Conservation (phyloP, 1,140 invertebrate species). For the Popillia japonica region DNA sequence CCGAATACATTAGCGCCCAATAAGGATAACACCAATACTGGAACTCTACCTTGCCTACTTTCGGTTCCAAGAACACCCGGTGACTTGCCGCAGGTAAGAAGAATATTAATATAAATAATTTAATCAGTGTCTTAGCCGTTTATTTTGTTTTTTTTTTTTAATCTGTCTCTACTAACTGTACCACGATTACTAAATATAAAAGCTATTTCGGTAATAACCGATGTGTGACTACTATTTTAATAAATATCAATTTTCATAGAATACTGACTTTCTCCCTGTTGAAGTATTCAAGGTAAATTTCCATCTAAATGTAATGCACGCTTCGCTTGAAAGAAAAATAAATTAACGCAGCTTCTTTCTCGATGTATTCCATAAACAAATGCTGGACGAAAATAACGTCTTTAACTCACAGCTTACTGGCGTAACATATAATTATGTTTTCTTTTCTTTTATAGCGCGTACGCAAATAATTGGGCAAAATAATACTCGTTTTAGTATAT, state of each 20-base stretch:
- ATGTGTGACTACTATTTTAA: neutral
- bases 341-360: neutral
- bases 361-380: neutral
- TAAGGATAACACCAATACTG: constrained; percentile 61
- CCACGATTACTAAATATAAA: neutral
- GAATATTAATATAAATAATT: neutral
- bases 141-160: neutral
- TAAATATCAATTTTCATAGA: neutral
- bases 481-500: constrained; percentile 32
- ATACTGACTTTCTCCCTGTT: neutral
- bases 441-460: constrained; percentile 38
- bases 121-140: neutral
- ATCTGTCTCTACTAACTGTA: neutral
- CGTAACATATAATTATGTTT: neutral
- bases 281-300: neutral
- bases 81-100: constrained; percentile 67
- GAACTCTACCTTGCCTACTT: constrained; percentile 60
- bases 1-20: constrained; percentile 57
- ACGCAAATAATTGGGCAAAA: constrained; percentile 37
- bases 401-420: constrained; percentile 7
- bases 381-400: neutral
- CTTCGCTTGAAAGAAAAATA: neutral
- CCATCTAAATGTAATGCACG: neutral
- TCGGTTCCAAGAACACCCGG: constrained; percentile 69
- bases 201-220: neutral